A percentile compares a stretch with the other conserved stretches of the same genome.
Evolutionary conservation across 2,888 invertebrate genomes (phyloP).

Genomic region (Tolmerus cingulatus): DNA sequence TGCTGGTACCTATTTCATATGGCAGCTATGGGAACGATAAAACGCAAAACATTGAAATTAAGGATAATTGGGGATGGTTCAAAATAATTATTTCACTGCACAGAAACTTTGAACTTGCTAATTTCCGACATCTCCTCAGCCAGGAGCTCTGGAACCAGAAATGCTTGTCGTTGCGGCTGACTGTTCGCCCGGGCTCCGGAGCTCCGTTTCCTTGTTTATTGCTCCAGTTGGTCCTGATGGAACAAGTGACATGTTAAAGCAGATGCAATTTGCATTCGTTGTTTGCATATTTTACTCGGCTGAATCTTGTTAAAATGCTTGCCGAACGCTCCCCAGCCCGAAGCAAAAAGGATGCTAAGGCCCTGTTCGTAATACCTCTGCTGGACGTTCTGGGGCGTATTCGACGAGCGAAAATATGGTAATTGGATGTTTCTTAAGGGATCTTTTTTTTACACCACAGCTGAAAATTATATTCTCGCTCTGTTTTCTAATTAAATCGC

Average conservation of each 20-base stretch:
- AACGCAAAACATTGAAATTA: background rate
- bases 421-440: background rate
- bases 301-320: slow-evolving; percentile 19
- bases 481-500: background rate
- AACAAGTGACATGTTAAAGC: slow-evolving; percentile 24
- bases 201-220: slow-evolving; percentile 15
- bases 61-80: background rate
- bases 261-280: slow-evolving; percentile 23
- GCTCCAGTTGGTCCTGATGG: slow-evolving; percentile 9
- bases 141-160: background rate
- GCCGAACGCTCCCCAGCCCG: background rate
- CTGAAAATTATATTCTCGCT: background rate
- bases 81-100: background rate
- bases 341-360: background rate
- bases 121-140: background rate
- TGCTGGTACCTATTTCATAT: background rate
- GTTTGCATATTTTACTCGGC: slow-evolving; percentile 27
- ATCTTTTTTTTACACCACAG: background rate
- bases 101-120: background rate
- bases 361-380: background rate
- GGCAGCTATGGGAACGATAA: background rate
- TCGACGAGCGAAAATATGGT: background rate
- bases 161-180: background rate
- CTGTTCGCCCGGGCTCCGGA: background rate
- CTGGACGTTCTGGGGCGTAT: background rate